These are phyloP conservation scores for Osmerus eperlanus DNA, from an alignment of 2,113 vertebrate genomes.

Conservation along the genomic window DNA sequence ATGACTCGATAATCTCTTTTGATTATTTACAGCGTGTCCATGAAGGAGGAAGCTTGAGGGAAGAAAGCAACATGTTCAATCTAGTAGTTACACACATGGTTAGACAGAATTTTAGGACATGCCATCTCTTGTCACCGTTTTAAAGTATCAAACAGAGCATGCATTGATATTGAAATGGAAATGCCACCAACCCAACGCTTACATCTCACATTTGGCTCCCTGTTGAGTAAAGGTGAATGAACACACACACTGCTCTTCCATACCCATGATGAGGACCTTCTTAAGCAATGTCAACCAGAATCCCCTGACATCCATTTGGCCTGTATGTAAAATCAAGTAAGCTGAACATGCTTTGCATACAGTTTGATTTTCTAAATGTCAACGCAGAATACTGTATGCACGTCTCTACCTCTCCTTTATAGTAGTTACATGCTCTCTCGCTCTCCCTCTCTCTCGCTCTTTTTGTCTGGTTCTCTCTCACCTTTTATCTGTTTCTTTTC, in stretches of 20 bases:
- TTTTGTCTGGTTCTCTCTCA: not conserved
- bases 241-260: not conserved
- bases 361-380: conserved; percentile 45
- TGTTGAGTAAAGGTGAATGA: not conserved
- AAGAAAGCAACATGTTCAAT: no score
- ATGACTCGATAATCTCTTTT: not conserved
- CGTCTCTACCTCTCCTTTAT: conserved; percentile 14
- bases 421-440: conserved; percentile 24
- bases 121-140: no score
- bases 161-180: no score
- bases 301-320: conserved; percentile 7
- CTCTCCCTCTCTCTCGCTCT: not conserved
- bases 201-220: no score
- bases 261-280: not conserved
- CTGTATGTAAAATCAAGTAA: conserved; percentile 23
- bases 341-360: conserved; percentile 33
- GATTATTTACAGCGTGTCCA: not conserved
- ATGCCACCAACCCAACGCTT: no score
- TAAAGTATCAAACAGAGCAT: no score
- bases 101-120: no score
- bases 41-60: no score
- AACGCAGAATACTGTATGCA: conserved; percentile 22
- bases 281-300: not conserved
- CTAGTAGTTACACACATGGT: no score
- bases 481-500: not conserved